Percentiles rank a stretch among this genome's conserved stretches.
phyloP scores from a whole-genome alignment of 2,113 vertebrate genomes.

The Pluvianellus socialis region DNA sequence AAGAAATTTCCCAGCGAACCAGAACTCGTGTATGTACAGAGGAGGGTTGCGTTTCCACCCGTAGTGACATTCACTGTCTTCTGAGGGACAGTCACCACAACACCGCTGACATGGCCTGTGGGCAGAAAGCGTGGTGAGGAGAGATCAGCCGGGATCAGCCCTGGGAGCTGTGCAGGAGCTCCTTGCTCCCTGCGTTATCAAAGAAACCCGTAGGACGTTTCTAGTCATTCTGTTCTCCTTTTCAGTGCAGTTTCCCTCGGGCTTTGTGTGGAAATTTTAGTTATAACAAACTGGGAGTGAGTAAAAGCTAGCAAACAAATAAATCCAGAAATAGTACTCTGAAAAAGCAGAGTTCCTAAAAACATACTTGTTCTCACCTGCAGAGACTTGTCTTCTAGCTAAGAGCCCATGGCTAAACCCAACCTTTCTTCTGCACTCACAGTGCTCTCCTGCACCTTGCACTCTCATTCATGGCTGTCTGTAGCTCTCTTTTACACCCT shows the following conservation, averaged over 20 bases:
- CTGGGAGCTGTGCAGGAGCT: fast-evolving
- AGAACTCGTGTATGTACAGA: constrained; percentile 25
- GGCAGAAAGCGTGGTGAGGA: not conserved
- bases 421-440: not conserved
- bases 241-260: not conserved
- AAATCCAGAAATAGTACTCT: not conserved
- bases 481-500: not conserved
- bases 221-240: not conserved
- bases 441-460: not conserved
- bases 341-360: not conserved
- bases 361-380: not conserved
- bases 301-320: not conserved
- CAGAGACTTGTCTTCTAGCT: not conserved
- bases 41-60: constrained; percentile 46
- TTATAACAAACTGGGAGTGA: not conserved
- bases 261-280: not conserved
- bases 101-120: constrained; percentile 2
- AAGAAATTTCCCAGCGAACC: not conserved
- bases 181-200: fast-evolving
- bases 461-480: not conserved
- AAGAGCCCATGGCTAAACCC: not conserved
- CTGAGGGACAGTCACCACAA: constrained; percentile 41
- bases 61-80: constrained; percentile 44
- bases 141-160: not conserved
- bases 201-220: not conserved